Percentiles rank a stretch among this genome's conserved stretches.
Evolutionary conservation across 2,113 vertebrate species (phyloP).

Genomic region (Osmerus eperlanus): DNA sequence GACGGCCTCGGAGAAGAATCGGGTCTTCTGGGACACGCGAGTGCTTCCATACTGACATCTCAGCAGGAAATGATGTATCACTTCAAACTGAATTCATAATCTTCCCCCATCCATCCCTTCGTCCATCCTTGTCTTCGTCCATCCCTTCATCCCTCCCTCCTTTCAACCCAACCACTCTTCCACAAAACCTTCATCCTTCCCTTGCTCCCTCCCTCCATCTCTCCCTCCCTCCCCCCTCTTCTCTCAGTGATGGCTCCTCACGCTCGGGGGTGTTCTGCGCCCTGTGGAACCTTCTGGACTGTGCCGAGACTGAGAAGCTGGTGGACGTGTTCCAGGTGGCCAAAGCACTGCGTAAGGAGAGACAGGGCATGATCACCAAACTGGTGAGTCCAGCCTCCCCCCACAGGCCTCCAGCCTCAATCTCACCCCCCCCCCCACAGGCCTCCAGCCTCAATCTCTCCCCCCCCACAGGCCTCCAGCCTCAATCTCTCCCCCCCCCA

Average conservation of each 20-base stretch:
- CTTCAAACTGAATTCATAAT: no score
- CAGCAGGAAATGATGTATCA: no score
- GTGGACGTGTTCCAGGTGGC: slow-evolving; percentile 90
- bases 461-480: neutral
- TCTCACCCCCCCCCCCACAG: neutral
- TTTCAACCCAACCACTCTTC: no score
- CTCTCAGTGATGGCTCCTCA: slow-evolving; percentile 83
- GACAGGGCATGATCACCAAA: slow-evolving; percentile 75
- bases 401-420: neutral
- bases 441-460: neutral
- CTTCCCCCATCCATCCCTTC: no score
- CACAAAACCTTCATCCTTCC: no score
- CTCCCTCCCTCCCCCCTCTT: neutral
- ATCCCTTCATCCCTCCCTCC: no score
- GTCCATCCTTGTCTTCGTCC: no score
- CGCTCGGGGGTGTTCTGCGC: slow-evolving; percentile 86
- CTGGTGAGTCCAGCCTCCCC: slow-evolving; percentile 73
- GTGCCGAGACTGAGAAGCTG: slow-evolving; percentile 83
- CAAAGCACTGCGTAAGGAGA: slow-evolving; percentile 83
- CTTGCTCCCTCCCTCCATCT: no score
- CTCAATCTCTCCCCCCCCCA: neutral
- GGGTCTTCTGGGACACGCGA: no score
- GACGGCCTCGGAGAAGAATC: neutral
- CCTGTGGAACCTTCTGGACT: slow-evolving; percentile 88
- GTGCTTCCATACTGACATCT: no score